Conservation (phyloP, 2,113 vertebrate genomes). For the Hippopotamus amphibius region DNA sequence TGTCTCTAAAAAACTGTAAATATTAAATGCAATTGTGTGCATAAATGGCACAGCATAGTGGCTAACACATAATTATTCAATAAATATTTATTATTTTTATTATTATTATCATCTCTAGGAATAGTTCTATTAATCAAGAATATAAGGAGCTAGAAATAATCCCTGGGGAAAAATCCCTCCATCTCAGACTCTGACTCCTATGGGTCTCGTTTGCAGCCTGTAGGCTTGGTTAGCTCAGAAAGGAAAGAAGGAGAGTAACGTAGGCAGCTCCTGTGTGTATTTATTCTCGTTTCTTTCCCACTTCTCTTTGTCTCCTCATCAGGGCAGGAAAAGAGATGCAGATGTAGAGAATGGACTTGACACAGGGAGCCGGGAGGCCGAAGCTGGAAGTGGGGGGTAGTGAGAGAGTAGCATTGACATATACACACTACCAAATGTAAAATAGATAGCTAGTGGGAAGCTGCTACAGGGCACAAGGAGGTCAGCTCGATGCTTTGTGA, state of each 20-base stretch:
- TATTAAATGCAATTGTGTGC: slow-evolving; percentile 12
- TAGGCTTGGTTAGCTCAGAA: not conserved
- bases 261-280: not conserved
- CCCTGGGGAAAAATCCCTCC: not conserved
- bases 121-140: slow-evolving; percentile 20
- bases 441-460: too few relatives aligned
- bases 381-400: too few relatives aligned
- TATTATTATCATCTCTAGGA: not conserved
- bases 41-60: not conserved
- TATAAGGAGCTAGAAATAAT: not conserved
- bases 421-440: too few relatives aligned
- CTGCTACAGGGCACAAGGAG: too few relatives aligned
- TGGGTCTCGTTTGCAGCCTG: not conserved
- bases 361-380: too few relatives aligned
- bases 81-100: not conserved
- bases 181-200: not conserved
- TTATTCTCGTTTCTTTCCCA: not conserved
- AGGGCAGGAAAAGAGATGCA: too few relatives aligned
- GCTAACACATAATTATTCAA: not conserved
- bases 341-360: too few relatives aligned
- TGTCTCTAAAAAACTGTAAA: not conserved
- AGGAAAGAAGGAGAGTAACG: not conserved
- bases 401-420: too few relatives aligned
- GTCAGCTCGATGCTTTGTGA: too few relatives aligned
- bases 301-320: not conserved